Evolutionary conservation across 1,140 invertebrate species (phyloP), one percentile per base, ranked within the genome.

Genomic region (Orchestia grillus): DNA sequence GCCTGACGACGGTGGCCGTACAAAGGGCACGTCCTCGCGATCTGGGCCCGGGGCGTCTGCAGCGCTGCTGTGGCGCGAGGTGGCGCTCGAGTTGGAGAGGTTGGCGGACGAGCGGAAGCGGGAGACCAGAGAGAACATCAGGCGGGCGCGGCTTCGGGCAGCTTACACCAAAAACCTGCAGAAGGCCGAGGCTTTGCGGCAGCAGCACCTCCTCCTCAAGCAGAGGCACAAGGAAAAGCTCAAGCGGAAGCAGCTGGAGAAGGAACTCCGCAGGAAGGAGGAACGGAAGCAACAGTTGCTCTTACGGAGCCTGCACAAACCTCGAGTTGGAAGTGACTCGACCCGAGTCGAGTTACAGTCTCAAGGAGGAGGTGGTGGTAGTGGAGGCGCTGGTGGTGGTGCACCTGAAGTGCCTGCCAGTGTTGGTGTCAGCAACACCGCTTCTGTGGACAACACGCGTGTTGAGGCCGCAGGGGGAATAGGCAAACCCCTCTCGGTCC

Each of bases 51-150:
- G 62, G 28, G 11, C 36, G 3, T 77, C 44, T 0, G 43, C 8
- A n/a, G 0, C 44, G 40, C 44, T 40, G 92, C 44, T 94, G 36
- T 94, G 92, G 92, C 92, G 40, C 6, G 92, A 94, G 44, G 92
- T 94, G 8, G 92, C 43, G 3, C 3, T 45, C 0, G 92, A 94
- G 40, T 44, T 94, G 11, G 44, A 94, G 3, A 11, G 19, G 36
- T 40, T 94, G 6, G 40, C 11, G 43, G 43, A 94, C 6, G 11
- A 94, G 44, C 92, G 92, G 44, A 94, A 94, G 92, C 41, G 28
- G 36, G 92, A 94, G 40, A 94, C 92, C 0, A 44, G 92, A 16
- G 92, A 94, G 92, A 94, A 94, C 44, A 94, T 94, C 43, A 42
- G 92, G 11, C 45, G 92, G 92, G 92, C 92, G 8, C 92, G 92